Evolutionary conservation across 2,113 vertebrate species (phyloP).

Genomic region (Leuciscus idus): DNA sequence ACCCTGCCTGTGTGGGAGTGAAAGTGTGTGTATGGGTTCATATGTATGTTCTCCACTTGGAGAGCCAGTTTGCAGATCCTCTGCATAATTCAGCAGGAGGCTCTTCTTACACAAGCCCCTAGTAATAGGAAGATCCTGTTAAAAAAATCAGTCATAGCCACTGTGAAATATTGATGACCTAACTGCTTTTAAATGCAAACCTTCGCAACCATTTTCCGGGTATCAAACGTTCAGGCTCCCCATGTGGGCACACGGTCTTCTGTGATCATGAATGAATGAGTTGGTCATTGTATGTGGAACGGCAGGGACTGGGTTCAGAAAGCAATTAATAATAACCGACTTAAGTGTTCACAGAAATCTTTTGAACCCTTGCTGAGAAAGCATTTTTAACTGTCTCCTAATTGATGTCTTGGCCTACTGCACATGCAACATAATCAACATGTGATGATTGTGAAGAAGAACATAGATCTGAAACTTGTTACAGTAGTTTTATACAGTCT

Average conservation of each 20-base stretch:
- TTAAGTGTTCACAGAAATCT: neutral
- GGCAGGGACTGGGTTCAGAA: neutral
- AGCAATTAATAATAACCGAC: neutral
- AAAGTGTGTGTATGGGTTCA: slow-evolving; percentile 30
- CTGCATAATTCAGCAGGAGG: slow-evolving; percentile 70
- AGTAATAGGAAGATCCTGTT: slow-evolving; percentile 61
- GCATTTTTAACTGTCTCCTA: neutral
- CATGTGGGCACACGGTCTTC: slow-evolving; percentile 29
- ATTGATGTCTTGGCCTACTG: neutral
- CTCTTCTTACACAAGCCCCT: slow-evolving; percentile 70
- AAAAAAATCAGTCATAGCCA: slow-evolving; percentile 67
- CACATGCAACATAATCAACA: too few relatives aligned
- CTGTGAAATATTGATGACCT: slow-evolving; percentile 70
- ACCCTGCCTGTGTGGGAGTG: neutral
- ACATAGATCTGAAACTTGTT: neutral
- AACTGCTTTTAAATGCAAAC: slow-evolving; percentile 70
- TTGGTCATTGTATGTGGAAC: slow-evolving; percentile 12
- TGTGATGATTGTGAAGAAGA: neutral
- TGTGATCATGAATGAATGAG: slow-evolving; percentile 53
- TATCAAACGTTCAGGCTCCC: slow-evolving; percentile 40
- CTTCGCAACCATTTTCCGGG: slow-evolving; percentile 57
- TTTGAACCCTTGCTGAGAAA: neutral
- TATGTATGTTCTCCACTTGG: slow-evolving; percentile 34
- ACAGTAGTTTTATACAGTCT: neutral
- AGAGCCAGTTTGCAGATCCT: slow-evolving; percentile 6